Conservation (phyloP, 2,888 invertebrate species). For the Spilarctia lutea region DNA sequence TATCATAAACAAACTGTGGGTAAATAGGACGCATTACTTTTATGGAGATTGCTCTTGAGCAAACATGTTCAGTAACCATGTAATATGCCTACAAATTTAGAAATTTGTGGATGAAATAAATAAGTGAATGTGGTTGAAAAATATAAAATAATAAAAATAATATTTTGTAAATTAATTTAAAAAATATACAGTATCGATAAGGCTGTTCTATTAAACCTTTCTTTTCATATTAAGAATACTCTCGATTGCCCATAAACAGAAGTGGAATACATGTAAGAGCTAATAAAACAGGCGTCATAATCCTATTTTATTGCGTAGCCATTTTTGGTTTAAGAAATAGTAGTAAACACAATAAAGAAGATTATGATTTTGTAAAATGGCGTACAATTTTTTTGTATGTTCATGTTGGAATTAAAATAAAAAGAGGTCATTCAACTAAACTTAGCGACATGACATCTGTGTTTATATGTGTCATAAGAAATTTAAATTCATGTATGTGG, state of each 20-base stretch:
- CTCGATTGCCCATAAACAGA: conserved; percentile 58
- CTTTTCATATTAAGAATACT: conserved; percentile 51
- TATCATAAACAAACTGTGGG: conserved; percentile 54
- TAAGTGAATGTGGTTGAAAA: not conserved
- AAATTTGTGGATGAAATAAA: conserved; percentile 31
- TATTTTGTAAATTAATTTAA: conserved; percentile 11
- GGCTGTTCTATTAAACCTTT: not conserved
- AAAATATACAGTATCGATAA: not conserved
- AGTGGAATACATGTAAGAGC: conserved; percentile 61
- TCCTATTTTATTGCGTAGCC: conserved; percentile 56
- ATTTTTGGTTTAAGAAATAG: conserved; percentile 31
- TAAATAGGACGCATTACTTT: conserved; percentile 51
- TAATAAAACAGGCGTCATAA: conserved; percentile 63
- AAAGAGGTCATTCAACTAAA: conserved; percentile 29
- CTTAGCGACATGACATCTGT: conserved; percentile 29
- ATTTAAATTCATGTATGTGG: conserved; percentile 35
- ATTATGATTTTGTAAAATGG: conserved; percentile 33
- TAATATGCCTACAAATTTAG: conserved; percentile 42
- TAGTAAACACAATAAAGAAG: conserved; percentile 32
- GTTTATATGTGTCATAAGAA: conserved; percentile 41
- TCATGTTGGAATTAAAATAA: conserved; percentile 42
- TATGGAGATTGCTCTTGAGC: conserved; percentile 56
- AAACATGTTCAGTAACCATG: conserved; percentile 38
- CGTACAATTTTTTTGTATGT: conserved; percentile 1
- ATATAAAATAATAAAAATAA: conserved; percentile 1